Conservation (phyloP, 2,797 vertebrate species). For the Pagetopsis macropterus region DNA sequence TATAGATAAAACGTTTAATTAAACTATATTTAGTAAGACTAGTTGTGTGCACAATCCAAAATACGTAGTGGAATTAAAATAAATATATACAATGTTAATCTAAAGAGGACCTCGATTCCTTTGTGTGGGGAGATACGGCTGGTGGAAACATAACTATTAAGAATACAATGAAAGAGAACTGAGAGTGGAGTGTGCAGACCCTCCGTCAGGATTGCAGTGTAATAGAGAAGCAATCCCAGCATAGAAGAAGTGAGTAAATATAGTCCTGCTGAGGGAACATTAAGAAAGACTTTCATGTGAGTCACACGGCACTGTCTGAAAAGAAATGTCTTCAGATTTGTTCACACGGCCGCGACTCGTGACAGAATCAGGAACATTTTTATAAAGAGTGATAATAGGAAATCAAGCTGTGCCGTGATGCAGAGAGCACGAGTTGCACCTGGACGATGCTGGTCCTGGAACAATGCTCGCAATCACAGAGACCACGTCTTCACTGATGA, state of each 20-base stretch:
- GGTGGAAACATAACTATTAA: background rate
- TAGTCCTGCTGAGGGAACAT: no score
- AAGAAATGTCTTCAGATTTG: background rate
- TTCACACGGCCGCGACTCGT: background rate
- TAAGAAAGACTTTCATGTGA: background rate
- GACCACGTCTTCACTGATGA: background rate
- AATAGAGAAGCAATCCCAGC: background rate
- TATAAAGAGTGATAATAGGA: background rate
- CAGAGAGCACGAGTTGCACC: slow-evolving; percentile 1
- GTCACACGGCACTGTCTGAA: background rate
- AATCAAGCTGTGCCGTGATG: slow-evolving; percentile 12
- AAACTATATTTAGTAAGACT: background rate
- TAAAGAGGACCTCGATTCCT: background rate
- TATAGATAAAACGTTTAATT: background rate
- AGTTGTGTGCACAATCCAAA: background rate
- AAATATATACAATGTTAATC: background rate
- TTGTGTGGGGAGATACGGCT: background rate
- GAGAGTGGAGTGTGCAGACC: background rate
- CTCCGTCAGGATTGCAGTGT: background rate
- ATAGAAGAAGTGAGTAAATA: background rate
- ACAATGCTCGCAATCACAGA: slow-evolving; percentile 16
- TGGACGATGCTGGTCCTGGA: background rate
- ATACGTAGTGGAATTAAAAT: background rate
- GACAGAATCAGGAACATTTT: background rate
- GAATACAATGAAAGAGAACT: background rate